These are phyloP conservation scores for Iselma pallidipennis DNA, from an alignment of 2,888 invertebrate genomes.

Conservation along the genomic window DNA sequence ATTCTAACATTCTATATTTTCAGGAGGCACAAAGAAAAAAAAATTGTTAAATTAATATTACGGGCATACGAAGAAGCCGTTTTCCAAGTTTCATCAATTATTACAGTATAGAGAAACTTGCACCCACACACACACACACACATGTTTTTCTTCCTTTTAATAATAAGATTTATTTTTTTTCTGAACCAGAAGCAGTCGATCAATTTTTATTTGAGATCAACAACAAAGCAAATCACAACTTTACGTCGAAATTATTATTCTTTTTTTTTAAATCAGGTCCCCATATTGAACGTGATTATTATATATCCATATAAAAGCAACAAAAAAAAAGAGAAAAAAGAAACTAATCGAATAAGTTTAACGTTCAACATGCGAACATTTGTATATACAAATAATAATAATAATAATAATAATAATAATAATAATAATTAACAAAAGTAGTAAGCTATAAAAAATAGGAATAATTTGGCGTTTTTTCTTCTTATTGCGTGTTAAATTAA, in stretches of 20 bases:
- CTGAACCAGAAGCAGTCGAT: slow-evolving; percentile 48
- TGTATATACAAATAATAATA: slow-evolving; percentile 16
- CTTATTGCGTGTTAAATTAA: slow-evolving; percentile 37
- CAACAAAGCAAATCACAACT: slow-evolving; percentile 52
- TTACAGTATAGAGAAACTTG: slow-evolving; percentile 23
- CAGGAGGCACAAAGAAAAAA: slow-evolving; percentile 47
- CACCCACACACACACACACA: too few species aligned
- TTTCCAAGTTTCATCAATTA: slow-evolving; percentile 22
- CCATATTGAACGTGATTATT: slow-evolving; percentile 32
- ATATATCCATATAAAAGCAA: slow-evolving; percentile 12
- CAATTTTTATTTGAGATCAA: slow-evolving; percentile 52
- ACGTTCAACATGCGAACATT: slow-evolving; percentile 30
- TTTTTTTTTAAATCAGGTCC: slow-evolving; percentile 24
- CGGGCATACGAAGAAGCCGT: slow-evolving; percentile 31
- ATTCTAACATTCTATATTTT: slow-evolving; percentile 47
- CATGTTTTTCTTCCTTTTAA: slow-evolving; percentile 10
- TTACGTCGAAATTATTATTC: slow-evolving; percentile 33
- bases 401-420: not conserved
- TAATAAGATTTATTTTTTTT: slow-evolving; percentile 24
- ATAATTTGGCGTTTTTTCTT: slow-evolving; percentile 37
- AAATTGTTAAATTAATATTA: slow-evolving; percentile 37
- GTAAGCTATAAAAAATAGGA: slow-evolving; percentile 42
- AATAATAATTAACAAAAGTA: slow-evolving; percentile 22
- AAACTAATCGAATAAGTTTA: slow-evolving; percentile 16
- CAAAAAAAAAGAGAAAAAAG: slow-evolving; percentile 5